A percentile compares a stretch with the other conserved stretches of the same genome.
These are phyloP conservation scores for Biston stratarius DNA, from an alignment of 2,888 invertebrate genomes.

Conservation along the genomic window DNA sequence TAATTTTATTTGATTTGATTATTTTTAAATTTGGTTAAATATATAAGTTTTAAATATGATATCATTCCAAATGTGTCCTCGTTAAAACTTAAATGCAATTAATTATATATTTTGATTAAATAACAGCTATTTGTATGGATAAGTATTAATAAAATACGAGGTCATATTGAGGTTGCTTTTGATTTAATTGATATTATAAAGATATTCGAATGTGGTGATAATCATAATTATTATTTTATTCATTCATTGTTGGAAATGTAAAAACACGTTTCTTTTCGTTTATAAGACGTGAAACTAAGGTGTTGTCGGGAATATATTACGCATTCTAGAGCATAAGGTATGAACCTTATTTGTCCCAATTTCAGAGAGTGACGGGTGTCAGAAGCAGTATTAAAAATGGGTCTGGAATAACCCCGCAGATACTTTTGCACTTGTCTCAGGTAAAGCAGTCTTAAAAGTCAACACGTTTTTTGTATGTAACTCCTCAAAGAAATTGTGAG, in stretches of 20 bases:
- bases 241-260: conserved; percentile 17
- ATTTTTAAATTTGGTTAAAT: not conserved
- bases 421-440: not conserved
- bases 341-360: too few relatives aligned
- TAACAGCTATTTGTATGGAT: conserved; percentile 45
- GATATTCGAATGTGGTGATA: conserved; percentile 63
- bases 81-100: conserved; percentile 39
- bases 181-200: conserved; percentile 54
- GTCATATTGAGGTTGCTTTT: conserved; percentile 47
- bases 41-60: not conserved
- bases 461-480: too few relatives aligned
- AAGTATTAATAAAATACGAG: conserved; percentile 57
- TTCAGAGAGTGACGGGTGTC: too few relatives aligned
- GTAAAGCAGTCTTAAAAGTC: not conserved
- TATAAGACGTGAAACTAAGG: not conserved
- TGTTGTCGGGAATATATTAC: not conserved
- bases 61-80: conserved; percentile 17
- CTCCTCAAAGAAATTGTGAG: too few relatives aligned
- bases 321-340: too few relatives aligned
- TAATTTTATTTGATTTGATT: not conserved
- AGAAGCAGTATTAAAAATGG: too few relatives aligned
- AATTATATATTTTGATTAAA: conserved; percentile 41
- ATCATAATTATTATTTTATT: conserved; percentile 49
- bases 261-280: not conserved
- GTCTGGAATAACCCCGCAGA: too few relatives aligned